A percentile compares a stretch with the other conserved stretches of the same genome.
phyloP scores from a whole-genome alignment of 2,797 vertebrate genomes.

The Coranthus polyacanthus region DNA sequence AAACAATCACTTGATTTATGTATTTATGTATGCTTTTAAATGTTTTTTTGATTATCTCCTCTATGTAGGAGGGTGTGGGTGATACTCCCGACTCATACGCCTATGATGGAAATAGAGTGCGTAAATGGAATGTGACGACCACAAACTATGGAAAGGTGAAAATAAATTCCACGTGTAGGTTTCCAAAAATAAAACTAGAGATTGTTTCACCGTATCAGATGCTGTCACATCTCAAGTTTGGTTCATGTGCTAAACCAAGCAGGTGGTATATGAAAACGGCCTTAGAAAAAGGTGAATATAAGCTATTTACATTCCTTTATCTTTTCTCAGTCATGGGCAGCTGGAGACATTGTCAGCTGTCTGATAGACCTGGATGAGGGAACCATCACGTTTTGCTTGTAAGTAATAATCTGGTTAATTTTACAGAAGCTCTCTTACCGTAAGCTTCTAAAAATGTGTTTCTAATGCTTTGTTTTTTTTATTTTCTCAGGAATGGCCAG shows the following conservation, averaged over 20 bases:
- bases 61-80: conserved; percentile 95
- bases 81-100: conserved; percentile 97
- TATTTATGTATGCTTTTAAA: not conserved
- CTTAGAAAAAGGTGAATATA: too few species aligned
- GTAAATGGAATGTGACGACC: conserved; percentile 98
- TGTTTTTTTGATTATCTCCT: too few species aligned
- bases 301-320: not conserved
- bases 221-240: too few species aligned
- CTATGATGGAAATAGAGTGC: conserved; percentile 97
- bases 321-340: conserved; percentile 92
- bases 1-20: not conserved
- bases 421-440: not conserved
- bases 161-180: too few species aligned
- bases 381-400: conserved; percentile 96
- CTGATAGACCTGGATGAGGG: conserved; percentile 96
- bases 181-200: too few species aligned
- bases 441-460: not conserved
- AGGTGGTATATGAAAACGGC: not conserved
- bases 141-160: conserved; percentile 98
- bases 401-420: conserved; percentile 68
- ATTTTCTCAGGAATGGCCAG: conserved; percentile 90
- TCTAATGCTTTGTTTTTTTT: not conserved
- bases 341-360: conserved; percentile 98
- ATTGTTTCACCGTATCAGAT: too few species aligned
- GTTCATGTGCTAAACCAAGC: too few species aligned